These are phyloP conservation scores for Eospalax fontanierii DNA, from an alignment of 2,797 vertebrate species.

Conservation along the genomic window DNA sequence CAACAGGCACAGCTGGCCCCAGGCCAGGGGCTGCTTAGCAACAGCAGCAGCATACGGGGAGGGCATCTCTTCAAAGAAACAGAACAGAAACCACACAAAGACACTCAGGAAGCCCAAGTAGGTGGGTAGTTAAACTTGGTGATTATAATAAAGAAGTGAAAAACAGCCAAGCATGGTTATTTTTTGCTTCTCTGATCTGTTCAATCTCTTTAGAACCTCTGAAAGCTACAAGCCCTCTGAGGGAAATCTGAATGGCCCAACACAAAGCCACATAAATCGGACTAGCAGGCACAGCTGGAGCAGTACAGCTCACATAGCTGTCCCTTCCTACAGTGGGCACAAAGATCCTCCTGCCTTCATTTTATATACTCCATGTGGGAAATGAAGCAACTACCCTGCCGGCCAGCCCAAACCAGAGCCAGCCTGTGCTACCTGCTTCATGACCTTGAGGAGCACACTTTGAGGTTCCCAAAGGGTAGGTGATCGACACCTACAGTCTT, in stretches of 20 bases:
- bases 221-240: conserved; percentile 1
- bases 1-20: conserved; percentile 60
- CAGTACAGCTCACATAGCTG: rapidly evolving
- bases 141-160: neutral
- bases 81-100: conserved; percentile 54
- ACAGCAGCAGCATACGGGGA: conserved; percentile 77
- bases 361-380: too few species aligned
- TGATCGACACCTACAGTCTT: neutral
- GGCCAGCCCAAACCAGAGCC: neutral
- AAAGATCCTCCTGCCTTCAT: neutral
- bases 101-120: conserved; percentile 1
- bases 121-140: neutral
- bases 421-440: rapidly evolving
- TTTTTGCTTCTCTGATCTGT: conserved; percentile 50
- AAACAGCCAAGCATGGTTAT: neutral
- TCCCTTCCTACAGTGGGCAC: neutral
- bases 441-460: rapidly evolving
- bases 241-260: neutral
- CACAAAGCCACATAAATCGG: conserved; percentile 26
- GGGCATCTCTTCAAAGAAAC: conserved; percentile 69
- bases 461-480: too few species aligned
- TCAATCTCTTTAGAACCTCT: conserved; percentile 61
- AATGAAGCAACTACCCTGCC: neutral
- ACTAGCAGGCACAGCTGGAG: neutral
- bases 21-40: conserved; percentile 85